These are phyloP conservation scores for Hippocampus mohnikei DNA, from an alignment of 2,113 vertebrate genomes.

Conservation along the genomic window DNA sequence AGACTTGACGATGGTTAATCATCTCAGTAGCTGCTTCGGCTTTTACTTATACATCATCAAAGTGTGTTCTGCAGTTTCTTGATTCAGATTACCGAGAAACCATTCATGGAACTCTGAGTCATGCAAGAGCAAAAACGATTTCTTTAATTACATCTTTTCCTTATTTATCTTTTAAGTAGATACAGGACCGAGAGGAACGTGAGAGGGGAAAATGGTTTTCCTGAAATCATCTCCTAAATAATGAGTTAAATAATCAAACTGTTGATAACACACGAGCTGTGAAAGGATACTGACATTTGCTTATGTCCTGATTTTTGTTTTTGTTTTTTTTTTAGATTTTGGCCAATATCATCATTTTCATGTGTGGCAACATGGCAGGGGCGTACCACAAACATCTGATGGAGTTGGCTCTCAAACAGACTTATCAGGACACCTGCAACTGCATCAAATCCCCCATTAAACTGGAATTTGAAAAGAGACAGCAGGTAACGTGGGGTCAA, in stretches of 20 bases:
- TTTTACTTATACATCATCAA: neutral
- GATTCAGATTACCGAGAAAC: neutral
- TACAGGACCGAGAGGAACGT: neutral
- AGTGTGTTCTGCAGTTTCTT: neutral
- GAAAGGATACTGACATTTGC: slow-evolving; percentile 3
- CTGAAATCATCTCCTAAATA: neutral
- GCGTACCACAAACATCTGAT: slow-evolving; percentile 97
- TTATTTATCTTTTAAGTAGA: neutral
- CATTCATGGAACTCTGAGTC: neutral
- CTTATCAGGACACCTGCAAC: slow-evolving; percentile 94
- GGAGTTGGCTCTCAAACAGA: slow-evolving; percentile 91
- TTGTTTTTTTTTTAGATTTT: slow-evolving; percentile 80
- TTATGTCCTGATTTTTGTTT: slow-evolving; percentile 19
- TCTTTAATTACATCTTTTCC: neutral
- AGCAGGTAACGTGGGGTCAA: slow-evolving; percentile 78
- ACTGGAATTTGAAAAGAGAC: slow-evolving; percentile 94
- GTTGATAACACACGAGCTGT: neutral
- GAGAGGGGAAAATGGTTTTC: neutral
- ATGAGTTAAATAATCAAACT: neutral
- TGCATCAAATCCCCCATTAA: slow-evolving; percentile 98
- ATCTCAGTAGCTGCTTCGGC: neutral
- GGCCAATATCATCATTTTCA: slow-evolving; percentile 93
- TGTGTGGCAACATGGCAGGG: slow-evolving; percentile 94
- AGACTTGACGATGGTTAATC: neutral
- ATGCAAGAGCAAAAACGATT: neutral